Percentiles rank a stretch among this genome's conserved stretches.
Conservation (phyloP, 2,113 vertebrate species). For the Coregonus clupeaformis region DNA sequence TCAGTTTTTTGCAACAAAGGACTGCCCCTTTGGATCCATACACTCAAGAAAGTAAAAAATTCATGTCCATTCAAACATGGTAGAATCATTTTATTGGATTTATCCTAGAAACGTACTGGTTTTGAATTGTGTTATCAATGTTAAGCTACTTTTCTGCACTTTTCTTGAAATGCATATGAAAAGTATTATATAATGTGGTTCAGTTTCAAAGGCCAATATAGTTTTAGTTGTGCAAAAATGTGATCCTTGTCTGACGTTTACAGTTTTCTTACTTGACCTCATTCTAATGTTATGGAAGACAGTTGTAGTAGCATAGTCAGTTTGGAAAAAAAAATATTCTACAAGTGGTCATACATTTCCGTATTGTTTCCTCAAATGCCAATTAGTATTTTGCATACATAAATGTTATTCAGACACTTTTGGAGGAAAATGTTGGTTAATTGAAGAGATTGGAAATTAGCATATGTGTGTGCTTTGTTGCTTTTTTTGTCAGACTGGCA, state of each 20-base stretch:
- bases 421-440: background rate
- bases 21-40: too few relatives aligned
- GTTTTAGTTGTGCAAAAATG: too few relatives aligned
- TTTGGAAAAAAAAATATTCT: too few relatives aligned
- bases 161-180: background rate
- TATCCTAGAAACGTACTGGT: too few relatives aligned
- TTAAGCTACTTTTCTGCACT: background rate
- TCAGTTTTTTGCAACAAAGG: too few relatives aligned
- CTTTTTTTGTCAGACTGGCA: conserved; percentile 12
- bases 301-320: background rate
- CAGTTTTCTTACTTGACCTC: background rate
- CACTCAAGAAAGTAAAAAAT: too few relatives aligned
- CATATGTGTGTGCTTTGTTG: conserved; percentile 4
- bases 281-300: too few relatives aligned
- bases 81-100: too few relatives aligned
- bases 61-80: too few relatives aligned
- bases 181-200: background rate
- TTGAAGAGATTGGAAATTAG: conserved; percentile 31
- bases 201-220: background rate
- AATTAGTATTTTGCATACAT: background rate
- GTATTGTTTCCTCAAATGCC: background rate
- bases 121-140: background rate
- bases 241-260: too few relatives aligned
- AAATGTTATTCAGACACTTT: background rate
- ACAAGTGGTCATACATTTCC: background rate